Conservation (phyloP, 64 coral and sea anemone species). For the Pachyseris speciosa region DNA sequence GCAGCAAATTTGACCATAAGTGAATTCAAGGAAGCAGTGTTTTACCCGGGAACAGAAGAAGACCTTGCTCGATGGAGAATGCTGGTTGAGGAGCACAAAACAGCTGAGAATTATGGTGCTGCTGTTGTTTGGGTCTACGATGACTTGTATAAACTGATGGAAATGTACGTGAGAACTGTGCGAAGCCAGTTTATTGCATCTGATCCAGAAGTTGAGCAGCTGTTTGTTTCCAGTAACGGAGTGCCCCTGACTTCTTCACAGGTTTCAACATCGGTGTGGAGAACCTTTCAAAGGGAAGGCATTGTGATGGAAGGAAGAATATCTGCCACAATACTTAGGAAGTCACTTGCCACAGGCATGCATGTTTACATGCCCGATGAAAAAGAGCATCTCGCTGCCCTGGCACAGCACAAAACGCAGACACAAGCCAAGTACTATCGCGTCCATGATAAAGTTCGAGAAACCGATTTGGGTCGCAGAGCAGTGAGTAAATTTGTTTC, state of each 20-base stretch:
- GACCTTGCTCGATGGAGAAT: no score
- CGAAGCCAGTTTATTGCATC: slow-evolving; percentile 27
- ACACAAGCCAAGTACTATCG: slow-evolving; percentile 60
- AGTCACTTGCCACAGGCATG: slow-evolving; percentile 65
- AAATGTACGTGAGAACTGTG: slow-evolving; percentile 65
- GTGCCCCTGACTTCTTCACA: slow-evolving; percentile 64
- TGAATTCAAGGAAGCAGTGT: no score
- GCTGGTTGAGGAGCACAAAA: no score
- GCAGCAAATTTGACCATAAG: no score
- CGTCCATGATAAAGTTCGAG: slow-evolving; percentile 56
- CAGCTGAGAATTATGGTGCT: slow-evolving; percentile 57
- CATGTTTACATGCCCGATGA: slow-evolving; percentile 58
- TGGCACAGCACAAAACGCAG: slow-evolving; percentile 62
- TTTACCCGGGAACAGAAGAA: no score
- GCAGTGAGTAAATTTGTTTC: slow-evolving; percentile 67
- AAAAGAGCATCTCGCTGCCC: slow-evolving; percentile 54
- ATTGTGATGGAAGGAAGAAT: slow-evolving; percentile 44
- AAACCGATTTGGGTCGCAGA: slow-evolving; percentile 56
- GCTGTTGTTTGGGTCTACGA: slow-evolving; percentile 71
- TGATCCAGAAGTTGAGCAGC: slow-evolving; percentile 29
- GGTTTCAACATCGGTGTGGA: slow-evolving; percentile 49
- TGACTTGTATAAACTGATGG: slow-evolving; percentile 56
- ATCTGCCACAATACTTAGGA: slow-evolving; percentile 58
- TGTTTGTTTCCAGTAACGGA: slow-evolving; percentile 70
- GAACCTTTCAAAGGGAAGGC: slow-evolving; percentile 59